phyloP scores from a whole-genome alignment of 2,113 vertebrate genomes.

The Hypomesus transpacificus region DNA sequence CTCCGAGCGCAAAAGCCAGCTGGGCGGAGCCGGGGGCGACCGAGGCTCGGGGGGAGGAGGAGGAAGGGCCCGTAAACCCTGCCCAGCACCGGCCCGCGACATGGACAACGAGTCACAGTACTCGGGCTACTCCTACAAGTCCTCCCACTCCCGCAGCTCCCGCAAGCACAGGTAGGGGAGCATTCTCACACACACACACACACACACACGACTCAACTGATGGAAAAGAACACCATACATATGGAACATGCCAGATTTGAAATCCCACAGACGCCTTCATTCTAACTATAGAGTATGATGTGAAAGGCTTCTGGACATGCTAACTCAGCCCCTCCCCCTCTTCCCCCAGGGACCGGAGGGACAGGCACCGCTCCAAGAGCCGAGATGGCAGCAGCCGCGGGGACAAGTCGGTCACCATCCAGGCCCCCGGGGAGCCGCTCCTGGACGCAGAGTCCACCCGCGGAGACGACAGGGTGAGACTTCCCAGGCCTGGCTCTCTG shows the following conservation, averaged over 20 bases:
- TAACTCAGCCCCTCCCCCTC: too few species aligned
- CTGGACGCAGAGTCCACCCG: constrained; percentile 90
- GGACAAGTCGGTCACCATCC: constrained; percentile 95
- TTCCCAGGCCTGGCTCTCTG: background rate
- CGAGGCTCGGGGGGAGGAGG: constrained; percentile 68
- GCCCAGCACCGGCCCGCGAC: constrained; percentile 72
- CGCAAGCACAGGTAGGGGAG: constrained; percentile 83
- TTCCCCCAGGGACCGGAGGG: constrained; percentile 78
- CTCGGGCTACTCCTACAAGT: constrained; percentile 91
- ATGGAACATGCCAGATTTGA: too few species aligned
- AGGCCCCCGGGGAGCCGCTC: constrained; percentile 90
- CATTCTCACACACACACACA: background rate
- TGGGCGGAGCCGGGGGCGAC: constrained; percentile 69
- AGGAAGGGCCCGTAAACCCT: constrained; percentile 72
- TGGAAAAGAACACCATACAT: too few species aligned
- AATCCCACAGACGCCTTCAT: too few species aligned
- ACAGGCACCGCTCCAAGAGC: constrained; percentile 86
- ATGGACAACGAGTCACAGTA: constrained; percentile 97
- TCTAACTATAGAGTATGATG: too few species aligned
- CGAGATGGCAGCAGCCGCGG: constrained; percentile 83
- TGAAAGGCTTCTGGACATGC: too few species aligned
- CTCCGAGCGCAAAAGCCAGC: constrained; percentile 73
- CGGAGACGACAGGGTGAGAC: constrained; percentile 85
- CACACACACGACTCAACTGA: background rate
- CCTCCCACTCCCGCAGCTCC: constrained; percentile 87